Conservation (phyloP, 2,888 invertebrate species). For the Nineta flava region DNA sequence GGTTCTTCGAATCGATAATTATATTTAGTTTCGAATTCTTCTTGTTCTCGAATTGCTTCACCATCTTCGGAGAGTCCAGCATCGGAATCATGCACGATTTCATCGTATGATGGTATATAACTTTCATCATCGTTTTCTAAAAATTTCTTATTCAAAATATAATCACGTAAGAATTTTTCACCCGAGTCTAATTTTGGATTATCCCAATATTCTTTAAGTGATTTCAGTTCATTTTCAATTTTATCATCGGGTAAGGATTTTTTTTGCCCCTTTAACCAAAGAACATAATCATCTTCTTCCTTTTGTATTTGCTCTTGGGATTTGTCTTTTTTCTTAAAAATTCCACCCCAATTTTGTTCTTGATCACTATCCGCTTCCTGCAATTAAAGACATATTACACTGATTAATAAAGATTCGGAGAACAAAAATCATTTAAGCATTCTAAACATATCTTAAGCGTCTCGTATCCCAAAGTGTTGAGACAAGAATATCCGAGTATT, state of each 20-base stretch:
- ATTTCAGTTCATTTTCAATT: constrained; percentile 46
- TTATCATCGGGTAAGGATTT: constrained; percentile 40
- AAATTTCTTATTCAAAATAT: constrained; percentile 69
- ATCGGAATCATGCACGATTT: constrained; percentile 42
- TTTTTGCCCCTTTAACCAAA: constrained; percentile 67
- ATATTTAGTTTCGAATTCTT: constrained; percentile 85
- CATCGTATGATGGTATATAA: constrained; percentile 44
- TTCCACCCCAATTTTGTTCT: constrained; percentile 34
- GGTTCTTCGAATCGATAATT: constrained; percentile 96
- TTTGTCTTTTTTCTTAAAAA: constrained; percentile 38
- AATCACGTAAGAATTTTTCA: constrained; percentile 85
- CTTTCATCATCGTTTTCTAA: constrained; percentile 30
- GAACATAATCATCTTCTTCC: constrained; percentile 45
- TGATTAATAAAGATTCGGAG: too few species aligned
- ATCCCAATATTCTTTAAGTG: constrained; percentile 70
- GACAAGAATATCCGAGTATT: too few species aligned
- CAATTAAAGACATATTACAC: too few species aligned
- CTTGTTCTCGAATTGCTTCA: constrained; percentile 60
- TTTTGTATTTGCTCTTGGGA: constrained; percentile 32
- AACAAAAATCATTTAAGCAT: not conserved
- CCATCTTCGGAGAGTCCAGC: constrained; percentile 63
- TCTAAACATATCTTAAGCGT: constrained; percentile 10
- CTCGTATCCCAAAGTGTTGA: too few species aligned
- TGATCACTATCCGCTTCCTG: constrained; percentile 25
- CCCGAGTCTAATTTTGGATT: constrained; percentile 64